Percentiles rank a stretch among this genome's conserved stretches.
Evolutionary conservation across 2,113 vertebrate species (phyloP).

Genomic region (Eublepharis macularius): DNA sequence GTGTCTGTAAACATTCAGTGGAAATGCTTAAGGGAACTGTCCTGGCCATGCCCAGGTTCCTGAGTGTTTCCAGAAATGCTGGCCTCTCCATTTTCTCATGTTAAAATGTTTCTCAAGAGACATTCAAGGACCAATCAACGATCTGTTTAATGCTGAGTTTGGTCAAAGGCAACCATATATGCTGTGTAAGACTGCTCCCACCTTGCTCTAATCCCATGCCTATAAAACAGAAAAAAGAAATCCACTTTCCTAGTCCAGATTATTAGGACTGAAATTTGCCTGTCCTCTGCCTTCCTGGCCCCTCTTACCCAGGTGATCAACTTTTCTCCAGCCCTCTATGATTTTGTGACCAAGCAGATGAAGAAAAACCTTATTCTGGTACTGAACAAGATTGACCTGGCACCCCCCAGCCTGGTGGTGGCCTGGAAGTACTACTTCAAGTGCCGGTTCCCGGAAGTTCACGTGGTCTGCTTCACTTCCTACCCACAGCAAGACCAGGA

Average conservation of each 20-base stretch:
- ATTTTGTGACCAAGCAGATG: conserved; percentile 83
- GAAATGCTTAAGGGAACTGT: neutral
- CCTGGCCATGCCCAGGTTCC: neutral
- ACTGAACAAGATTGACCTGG: conserved; percentile 90
- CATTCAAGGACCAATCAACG: neutral
- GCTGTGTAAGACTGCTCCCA: neutral
- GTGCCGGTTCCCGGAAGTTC: conserved; percentile 82
- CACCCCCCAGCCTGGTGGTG: conserved; percentile 81
- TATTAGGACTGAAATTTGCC: neutral
- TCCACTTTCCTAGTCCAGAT: neutral
- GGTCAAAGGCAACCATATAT: neutral
- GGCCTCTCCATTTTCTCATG: neutral
- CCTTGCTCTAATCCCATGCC: neutral
- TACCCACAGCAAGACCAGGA: conserved; percentile 70
- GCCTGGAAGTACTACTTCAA: conserved; percentile 92
- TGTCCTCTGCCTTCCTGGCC: neutral
- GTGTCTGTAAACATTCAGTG: neutral
- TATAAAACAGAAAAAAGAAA: neutral
- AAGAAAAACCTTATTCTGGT: conserved; percentile 85
- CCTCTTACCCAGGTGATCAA: conserved; percentile 80
- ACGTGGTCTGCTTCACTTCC: conserved; percentile 87
- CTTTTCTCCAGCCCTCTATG: conserved; percentile 86
- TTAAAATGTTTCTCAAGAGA: no score
- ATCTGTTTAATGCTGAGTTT: neutral
- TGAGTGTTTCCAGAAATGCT: neutral